Conservation (phyloP, 2,888 invertebrate species). For the Crioceris asparagi region DNA sequence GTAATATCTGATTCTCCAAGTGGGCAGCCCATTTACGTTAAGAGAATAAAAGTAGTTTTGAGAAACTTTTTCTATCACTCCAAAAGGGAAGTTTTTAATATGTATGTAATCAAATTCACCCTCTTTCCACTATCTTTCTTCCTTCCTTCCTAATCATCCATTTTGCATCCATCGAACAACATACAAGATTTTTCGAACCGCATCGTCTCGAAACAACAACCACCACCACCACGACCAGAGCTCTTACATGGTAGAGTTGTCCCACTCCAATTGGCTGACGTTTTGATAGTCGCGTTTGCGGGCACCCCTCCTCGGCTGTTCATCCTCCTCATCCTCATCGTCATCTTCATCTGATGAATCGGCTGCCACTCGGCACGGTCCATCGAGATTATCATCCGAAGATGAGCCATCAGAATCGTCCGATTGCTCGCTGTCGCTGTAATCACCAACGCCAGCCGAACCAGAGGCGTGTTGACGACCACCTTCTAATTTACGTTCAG, state of each 20-base stretch:
- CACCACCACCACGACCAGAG: constrained; percentile 3
- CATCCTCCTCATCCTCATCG: constrained; percentile 35
- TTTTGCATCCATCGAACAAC: too few species aligned
- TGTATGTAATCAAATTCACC: too few species aligned
- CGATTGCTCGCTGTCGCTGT: constrained; percentile 34
- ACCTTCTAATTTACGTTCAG: constrained; percentile 34
- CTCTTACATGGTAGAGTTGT: constrained; percentile 63
- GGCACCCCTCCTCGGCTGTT: constrained; percentile 28
- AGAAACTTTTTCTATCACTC: too few species aligned
- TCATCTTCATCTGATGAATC: constrained; percentile 46
- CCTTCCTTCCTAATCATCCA: too few species aligned
- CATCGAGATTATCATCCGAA: constrained; percentile 33
- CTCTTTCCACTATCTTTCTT: too few species aligned
- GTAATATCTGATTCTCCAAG: too few species aligned
- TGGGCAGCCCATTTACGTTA: too few species aligned
- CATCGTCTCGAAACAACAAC: neutral
- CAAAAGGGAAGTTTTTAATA: too few species aligned
- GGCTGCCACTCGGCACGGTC: constrained; percentile 43
- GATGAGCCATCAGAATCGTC: constrained; percentile 33
- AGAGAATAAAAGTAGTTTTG: too few species aligned
- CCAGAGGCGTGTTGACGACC: constrained; percentile 3
- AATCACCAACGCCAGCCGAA: too few species aligned
- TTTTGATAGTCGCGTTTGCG: constrained; percentile 51
- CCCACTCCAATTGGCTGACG: constrained; percentile 69
- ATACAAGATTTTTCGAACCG: too few species aligned